phyloP scores from a whole-genome alignment of 2,797 vertebrate genomes.

The Phoebastria nigripes region DNA sequence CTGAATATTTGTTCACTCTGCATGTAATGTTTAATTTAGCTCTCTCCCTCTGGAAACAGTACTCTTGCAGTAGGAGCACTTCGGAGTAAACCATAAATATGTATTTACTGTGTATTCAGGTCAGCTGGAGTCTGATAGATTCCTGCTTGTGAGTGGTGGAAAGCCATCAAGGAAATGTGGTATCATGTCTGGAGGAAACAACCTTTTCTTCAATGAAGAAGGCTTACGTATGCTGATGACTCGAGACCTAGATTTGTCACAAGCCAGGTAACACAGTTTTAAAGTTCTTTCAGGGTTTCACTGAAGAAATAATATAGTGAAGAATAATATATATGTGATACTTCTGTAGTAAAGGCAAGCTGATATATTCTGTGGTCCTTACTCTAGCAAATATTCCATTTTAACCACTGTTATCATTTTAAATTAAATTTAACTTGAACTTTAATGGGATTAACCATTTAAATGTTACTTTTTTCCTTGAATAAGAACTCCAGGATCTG shows the following conservation, averaged over 20 bases:
- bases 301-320: not conserved
- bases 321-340: not conserved
- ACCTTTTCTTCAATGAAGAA: conserved; percentile 96
- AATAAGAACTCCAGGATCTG: not conserved
- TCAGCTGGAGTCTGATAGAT: conserved; percentile 86
- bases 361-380: not conserved
- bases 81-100: conserved; percentile 21
- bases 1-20: not conserved
- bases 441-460: not conserved
- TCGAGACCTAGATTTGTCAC: conserved; percentile 91
- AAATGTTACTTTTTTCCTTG: not conserved
- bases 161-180: conserved; percentile 97
- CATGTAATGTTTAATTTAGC: not conserved
- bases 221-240: conserved; percentile 95
- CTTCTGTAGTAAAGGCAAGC: not conserved
- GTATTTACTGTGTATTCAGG: conserved; percentile 72
- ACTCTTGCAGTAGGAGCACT: not conserved
- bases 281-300: not conserved
- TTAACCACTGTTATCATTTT: not conserved
- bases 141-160: conserved; percentile 90
- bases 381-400: not conserved
- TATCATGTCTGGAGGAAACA: conserved; percentile 95
- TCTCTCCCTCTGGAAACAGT: not conserved
- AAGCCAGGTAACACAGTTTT: conserved; percentile 86
- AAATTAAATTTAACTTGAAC: not conserved